Evolutionary conservation across 2,888 invertebrate species (phyloP).

Genomic region (Caenorhabditis imperialis): DNA sequence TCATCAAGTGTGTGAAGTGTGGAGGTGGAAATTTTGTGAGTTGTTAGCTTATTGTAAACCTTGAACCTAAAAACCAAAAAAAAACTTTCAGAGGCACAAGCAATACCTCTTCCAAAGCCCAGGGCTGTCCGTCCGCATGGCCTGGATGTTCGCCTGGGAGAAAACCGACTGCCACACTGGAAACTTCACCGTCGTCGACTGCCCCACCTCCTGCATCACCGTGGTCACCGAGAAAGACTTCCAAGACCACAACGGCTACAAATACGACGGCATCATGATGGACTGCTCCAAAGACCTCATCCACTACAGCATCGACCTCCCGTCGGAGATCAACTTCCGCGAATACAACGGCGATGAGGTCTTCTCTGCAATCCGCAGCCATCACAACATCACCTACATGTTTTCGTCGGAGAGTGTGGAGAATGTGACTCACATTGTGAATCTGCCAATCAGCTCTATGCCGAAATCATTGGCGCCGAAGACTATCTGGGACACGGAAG

Average conservation of each 20-base stretch:
- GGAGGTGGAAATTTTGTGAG: constrained; percentile 4
- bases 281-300: constrained; percentile 19
- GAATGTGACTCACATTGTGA: not conserved
- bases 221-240: constrained; percentile 5
- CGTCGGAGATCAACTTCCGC: not conserved
- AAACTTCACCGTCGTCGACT: not conserved
- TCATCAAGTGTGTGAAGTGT: not conserved
- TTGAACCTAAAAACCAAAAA: not conserved
- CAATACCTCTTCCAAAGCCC: constrained; percentile 13
- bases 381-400: constrained; percentile 20
- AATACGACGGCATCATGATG: constrained; percentile 6
- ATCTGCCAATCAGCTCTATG: too few relatives aligned
- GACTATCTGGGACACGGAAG: too few relatives aligned
- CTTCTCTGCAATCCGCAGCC: constrained; percentile 3
- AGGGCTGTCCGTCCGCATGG: constrained; percentile 1
- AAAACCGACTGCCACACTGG: constrained; percentile 7
- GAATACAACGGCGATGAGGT: not conserved
- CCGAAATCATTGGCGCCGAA: too few relatives aligned
- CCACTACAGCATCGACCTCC: constrained; percentile 5
- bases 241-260: not conserved
- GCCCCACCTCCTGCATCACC: constrained; percentile 3
- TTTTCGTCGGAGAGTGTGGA: not conserved
- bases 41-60: not conserved
- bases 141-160: constrained; percentile 5
- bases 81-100: not conserved